Evolutionary conservation across 1,140 invertebrate genomes (phyloP), one percentile per base, ranked within the genome.

Genomic region (Drosophila suzukii): DNA sequence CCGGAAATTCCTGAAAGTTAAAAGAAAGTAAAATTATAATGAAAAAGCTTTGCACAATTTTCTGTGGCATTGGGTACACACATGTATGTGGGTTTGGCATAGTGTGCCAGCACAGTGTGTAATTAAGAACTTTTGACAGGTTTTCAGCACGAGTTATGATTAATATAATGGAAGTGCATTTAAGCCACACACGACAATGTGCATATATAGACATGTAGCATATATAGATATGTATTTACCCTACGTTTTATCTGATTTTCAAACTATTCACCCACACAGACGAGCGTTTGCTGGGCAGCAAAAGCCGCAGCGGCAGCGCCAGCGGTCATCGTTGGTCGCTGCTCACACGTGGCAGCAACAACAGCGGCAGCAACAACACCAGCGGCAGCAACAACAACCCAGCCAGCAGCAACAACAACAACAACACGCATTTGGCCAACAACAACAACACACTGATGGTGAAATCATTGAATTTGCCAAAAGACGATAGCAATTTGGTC

Each of bases 401-500:
- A 20, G 41, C 55, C 46, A 56, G 68, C 39, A 65, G 59, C 90
- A 79, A 78, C 71, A 75, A 91, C 78, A 88, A 86, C 62, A 79
- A 84, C 65, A 89, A 89, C 32, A 55, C 47, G 32, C 76, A 81
- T 58, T 39, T 82, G 44, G 78, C 60, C 27, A 89, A 85, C 62
- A 91, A 91, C 79, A 91, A 91, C 27, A 91, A 88, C n/a, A 38
- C 92, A 92, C 12, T 86, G 24, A 90, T 86, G 83, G 84, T 86
- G 17, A 91, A 85, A 66, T 92, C 88, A 61, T 75, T 92, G 65
- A 90, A 91, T 82, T 66, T 91, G 39, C 90, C 90, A 27, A 91
- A 90, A 75, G 94, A 94, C 76, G 94, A 94, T 27, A 92, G 92
- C 72, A 67, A 81, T 46, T 72, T 92, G 59, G 94, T 94, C 38